Percentiles rank a stretch among this genome's conserved stretches.
phyloP scores from a whole-genome alignment of 2,888 invertebrate species.

The Embidobia sp. region DNA sequence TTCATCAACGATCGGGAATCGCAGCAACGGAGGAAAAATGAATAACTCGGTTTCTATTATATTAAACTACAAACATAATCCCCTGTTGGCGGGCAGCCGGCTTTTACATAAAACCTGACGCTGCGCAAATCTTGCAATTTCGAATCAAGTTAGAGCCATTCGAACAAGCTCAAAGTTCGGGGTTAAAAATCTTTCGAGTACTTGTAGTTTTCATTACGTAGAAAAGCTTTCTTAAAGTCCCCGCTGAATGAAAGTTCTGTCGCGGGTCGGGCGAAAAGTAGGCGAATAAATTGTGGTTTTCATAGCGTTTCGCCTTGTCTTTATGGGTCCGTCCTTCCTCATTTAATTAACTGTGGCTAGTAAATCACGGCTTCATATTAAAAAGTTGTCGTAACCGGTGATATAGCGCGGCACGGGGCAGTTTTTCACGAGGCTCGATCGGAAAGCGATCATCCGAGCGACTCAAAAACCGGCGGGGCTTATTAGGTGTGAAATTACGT shows the following conservation, averaged over 20 bases:
- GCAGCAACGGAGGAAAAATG: too few species aligned
- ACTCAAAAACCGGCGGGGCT: slow-evolving; percentile 19
- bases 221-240: slow-evolving; percentile 61
- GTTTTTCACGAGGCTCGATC: slow-evolving; percentile 35
- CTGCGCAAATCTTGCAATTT: slow-evolving; percentile 40
- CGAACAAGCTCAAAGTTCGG: slow-evolving; percentile 43
- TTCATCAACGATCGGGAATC: too few species aligned
- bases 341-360: slow-evolving; percentile 74
- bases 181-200: slow-evolving; percentile 51
- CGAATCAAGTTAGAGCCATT: slow-evolving; percentile 47
- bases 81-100: not conserved
- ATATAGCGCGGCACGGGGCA: slow-evolving; percentile 46
- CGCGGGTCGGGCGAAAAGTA: slow-evolving; percentile 56
- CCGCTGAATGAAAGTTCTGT: slow-evolving; percentile 61
- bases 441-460: slow-evolving; percentile 29
- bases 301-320: slow-evolving; percentile 64
- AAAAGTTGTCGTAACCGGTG: slow-evolving; percentile 69
- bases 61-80: slow-evolving; percentile 19
- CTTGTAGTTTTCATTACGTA: slow-evolving; percentile 60
- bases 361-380: slow-evolving; percentile 75
- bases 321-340: slow-evolving; percentile 68
- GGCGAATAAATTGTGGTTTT: slow-evolving; percentile 62
- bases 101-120: slow-evolving; percentile 22
- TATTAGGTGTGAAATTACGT: slow-evolving; percentile 29
- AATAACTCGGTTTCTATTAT: slow-evolving; percentile 1